A percentile compares a stretch with the other conserved stretches of the same genome.
Conservation (phyloP, 2,113 vertebrate species). For the Dicrurus megarhynchus region DNA sequence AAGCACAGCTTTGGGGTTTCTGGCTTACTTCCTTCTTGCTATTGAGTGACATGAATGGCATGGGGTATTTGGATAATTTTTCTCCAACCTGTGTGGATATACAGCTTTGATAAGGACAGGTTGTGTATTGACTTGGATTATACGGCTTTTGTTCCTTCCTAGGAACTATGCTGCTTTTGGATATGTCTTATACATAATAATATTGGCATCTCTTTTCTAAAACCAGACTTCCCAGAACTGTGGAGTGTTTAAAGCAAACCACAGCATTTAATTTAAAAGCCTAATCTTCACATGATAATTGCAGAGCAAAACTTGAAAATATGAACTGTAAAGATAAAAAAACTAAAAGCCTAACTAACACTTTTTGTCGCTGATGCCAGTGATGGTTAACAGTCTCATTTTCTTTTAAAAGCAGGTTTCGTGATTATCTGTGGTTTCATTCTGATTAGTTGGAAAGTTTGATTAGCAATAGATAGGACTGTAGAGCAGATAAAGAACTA, state of each 20-base stretch:
- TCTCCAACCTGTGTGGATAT: not conserved
- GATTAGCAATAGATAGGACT: not conserved
- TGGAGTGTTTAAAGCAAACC: not conserved
- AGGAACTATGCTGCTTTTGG: not conserved
- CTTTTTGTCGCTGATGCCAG: not conserved
- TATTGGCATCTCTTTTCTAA: not conserved
- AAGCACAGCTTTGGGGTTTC: not conserved
- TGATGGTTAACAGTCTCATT: not conserved
- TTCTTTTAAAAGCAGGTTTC: not conserved
- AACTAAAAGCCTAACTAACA: not conserved
- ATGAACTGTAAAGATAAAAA: not conserved
- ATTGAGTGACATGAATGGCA: not conserved
- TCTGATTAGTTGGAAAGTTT: slow-evolving; percentile 46
- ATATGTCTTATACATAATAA: not conserved
- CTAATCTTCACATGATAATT: not conserved
- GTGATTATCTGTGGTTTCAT: slow-evolving; percentile 9
- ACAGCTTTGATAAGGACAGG: not conserved
- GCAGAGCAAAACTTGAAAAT: not conserved
- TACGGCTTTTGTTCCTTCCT: not conserved
- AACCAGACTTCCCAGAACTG: not conserved
- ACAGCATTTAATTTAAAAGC: not conserved
- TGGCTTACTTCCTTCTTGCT: not conserved
- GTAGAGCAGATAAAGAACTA: not conserved
- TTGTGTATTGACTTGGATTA: not conserved
- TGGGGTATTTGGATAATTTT: not conserved